Conservation (phyloP, 2,113 vertebrate species). For the Phalacrocorax aristotelis region DNA sequence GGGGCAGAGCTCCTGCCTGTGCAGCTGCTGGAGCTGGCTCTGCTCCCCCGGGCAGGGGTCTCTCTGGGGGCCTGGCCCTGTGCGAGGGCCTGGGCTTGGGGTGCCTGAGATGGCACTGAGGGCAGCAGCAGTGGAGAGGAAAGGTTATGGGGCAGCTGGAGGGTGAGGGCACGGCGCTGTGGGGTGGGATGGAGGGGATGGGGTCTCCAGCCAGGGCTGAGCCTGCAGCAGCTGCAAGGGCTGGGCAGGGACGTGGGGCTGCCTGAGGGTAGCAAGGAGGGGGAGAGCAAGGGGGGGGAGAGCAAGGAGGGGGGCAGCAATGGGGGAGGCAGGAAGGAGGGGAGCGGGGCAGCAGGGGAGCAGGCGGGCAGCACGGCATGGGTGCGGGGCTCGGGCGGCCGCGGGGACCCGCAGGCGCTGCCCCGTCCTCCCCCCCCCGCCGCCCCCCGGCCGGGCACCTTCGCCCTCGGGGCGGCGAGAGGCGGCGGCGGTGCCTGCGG, state of each 20-base stretch:
- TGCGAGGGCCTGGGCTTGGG: accelerated
- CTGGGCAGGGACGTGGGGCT: neutral
- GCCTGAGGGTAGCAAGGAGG: neutral
- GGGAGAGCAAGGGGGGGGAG: too few relatives aligned
- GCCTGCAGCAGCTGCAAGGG: accelerated
- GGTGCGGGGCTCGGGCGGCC: neutral
- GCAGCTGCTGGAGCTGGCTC: neutral
- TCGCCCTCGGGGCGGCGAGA: too few relatives aligned
- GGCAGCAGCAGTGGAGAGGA: neutral
- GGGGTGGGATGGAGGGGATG: accelerated
- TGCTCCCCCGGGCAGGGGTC: neutral
- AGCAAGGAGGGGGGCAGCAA: too few relatives aligned
- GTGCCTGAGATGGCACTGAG: accelerated
- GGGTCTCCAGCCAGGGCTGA: accelerated
- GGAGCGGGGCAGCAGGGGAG: neutral
- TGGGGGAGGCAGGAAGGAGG: too few relatives aligned
- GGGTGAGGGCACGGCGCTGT: accelerated
- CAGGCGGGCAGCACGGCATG: neutral
- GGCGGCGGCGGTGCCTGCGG: too few relatives aligned
- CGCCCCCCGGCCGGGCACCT: neutral
- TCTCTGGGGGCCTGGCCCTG: neutral
- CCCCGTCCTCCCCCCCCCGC: neutral
- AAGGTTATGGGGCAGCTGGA: neutral
- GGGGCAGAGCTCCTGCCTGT: neutral
- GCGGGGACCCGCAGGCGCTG: neutral